Evolutionary conservation across 35 echinoderm and acorn worm species (phyloP), one percentile per base, ranked within the genome.

Genomic region (Heliocidaris tuberculata): DNA sequence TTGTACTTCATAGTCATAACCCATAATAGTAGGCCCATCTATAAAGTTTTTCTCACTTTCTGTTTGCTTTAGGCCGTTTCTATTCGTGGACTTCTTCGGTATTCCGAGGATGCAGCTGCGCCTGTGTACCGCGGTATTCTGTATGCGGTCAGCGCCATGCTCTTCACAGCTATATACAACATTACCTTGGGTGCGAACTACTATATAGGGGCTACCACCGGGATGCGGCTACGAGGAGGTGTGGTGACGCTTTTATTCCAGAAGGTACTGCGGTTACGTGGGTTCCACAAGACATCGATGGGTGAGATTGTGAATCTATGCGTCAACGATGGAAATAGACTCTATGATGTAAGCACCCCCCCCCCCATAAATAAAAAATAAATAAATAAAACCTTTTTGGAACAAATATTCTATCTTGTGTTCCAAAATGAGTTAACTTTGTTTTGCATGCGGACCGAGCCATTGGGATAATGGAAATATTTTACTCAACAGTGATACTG

Each of bases 301-400:
- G 94, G 94, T 2, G 78, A 95, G 86, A 59, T 95, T 59, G 91
- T 93, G 31, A 93, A 93, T 59, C 9, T 93, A n/a, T 93, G 91
- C 12, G 50, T 93, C n/a, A 93, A 93, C 48, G 91, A 93, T n/a
- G 91, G 91, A 50, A 93, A 93, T 13, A 32, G 91, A 24, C 91
- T 93, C 50, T 59, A 93, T 31, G 91, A 93, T 12, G 91, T 93
- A 59, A 89, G 87, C 35, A 29, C n/a, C 15, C 15, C 70, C n/a
- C 70, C 15, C 70, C 70, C 70, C 70, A 32, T 32, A 86, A 86
- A 86, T 7, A 86, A 2, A 27, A 8, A 24, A 17, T 12, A 56
- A 13, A 13, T 12, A 56, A 56, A 56, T 2, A 56, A 56, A 12
- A 10, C 52, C 2, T 56, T 56, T 13, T 52, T 52, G 8, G 50